phyloP scores from a whole-genome alignment of 2,888 invertebrate genomes.

The Drosophila siamana region DNA sequence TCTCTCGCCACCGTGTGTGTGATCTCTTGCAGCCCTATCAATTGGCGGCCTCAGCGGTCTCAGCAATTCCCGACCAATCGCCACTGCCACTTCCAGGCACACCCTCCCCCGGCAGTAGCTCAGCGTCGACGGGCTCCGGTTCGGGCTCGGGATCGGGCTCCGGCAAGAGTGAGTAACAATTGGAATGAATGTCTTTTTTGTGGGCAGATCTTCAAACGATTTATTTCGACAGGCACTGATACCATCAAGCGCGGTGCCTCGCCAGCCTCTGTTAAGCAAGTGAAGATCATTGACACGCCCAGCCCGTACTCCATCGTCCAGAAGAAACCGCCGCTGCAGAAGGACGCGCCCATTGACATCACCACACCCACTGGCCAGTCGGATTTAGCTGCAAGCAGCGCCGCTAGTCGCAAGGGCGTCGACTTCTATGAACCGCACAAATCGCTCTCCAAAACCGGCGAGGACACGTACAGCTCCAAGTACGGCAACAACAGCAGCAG shows the following conservation, averaged over 20 bases:
- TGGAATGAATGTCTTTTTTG: too few species aligned
- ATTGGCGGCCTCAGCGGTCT: slow-evolving; percentile 87
- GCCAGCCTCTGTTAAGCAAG: slow-evolving; percentile 84
- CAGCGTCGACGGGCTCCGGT: slow-evolving; percentile 92
- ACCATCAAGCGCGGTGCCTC: slow-evolving; percentile 85
- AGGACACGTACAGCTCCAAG: slow-evolving; percentile 65
- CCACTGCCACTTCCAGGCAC: slow-evolving; percentile 90
- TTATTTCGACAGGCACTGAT: slow-evolving; percentile 82
- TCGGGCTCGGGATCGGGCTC: slow-evolving; percentile 89
- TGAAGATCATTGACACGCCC: slow-evolving; percentile 83
- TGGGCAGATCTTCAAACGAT: not conserved
- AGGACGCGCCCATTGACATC: slow-evolving; percentile 71
- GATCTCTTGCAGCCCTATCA: slow-evolving; percentile 84
- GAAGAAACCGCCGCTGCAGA: slow-evolving; percentile 77
- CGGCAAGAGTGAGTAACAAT: slow-evolving; percentile 84
- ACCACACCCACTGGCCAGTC: slow-evolving; percentile 64
- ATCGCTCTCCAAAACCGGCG: slow-evolving; percentile 72
- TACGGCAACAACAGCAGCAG: slow-evolving; percentile 49
- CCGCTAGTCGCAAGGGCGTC: slow-evolving; percentile 72
- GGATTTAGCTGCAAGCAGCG: slow-evolving; percentile 31
- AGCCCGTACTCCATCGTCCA: slow-evolving; percentile 84
- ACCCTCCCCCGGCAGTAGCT: slow-evolving; percentile 94
- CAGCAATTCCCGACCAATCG: slow-evolving; percentile 87
- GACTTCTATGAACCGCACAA: slow-evolving; percentile 84
- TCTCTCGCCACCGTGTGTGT: not conserved